Percentiles rank a stretch among this genome's conserved stretches.
phyloP scores from a whole-genome alignment of 2,888 invertebrate species.

The Nudaria mundana region DNA sequence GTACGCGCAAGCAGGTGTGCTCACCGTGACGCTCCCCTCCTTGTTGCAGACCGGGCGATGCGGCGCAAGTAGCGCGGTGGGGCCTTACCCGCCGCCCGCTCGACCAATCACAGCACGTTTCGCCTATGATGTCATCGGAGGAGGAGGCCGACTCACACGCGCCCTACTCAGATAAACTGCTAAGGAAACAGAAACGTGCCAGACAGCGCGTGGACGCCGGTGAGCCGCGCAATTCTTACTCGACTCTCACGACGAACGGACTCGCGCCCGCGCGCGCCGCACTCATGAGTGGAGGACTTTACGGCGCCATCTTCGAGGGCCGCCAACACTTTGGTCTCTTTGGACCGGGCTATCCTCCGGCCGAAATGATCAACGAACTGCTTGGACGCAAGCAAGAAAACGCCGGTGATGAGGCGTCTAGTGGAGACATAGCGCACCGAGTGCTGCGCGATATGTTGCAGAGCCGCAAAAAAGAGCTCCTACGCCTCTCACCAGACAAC shows the following conservation, averaged over 20 bases:
- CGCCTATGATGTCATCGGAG: slow-evolving; percentile 98
- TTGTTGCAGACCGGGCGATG: slow-evolving; percentile 78
- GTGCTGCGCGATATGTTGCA: slow-evolving; percentile 95
- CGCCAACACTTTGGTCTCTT: slow-evolving; percentile 91
- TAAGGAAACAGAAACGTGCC: slow-evolving; percentile 96
- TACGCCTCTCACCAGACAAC: slow-evolving; percentile 83
- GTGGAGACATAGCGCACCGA: slow-evolving; percentile 86
- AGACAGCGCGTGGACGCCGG: slow-evolving; percentile 98
- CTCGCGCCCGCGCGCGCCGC: slow-evolving; percentile 83
- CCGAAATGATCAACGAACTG: slow-evolving; percentile 95
- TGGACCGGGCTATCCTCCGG: slow-evolving; percentile 92
- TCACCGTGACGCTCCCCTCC: slow-evolving; percentile 65
- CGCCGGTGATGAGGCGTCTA: slow-evolving; percentile 75
- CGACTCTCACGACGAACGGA: slow-evolving; percentile 79
- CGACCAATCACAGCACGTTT: slow-evolving; percentile 91
- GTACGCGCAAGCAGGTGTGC: slow-evolving; percentile 67
- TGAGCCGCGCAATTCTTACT: slow-evolving; percentile 96
- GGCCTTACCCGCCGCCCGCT: slow-evolving; percentile 83
- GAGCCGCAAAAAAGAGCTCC: slow-evolving; percentile 91
- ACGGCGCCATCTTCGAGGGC: slow-evolving; percentile 93
- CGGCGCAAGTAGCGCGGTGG: slow-evolving; percentile 75
- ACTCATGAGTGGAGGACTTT: slow-evolving; percentile 92
- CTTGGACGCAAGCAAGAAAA: slow-evolving; percentile 88
- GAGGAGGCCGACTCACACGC: slow-evolving; percentile 96
- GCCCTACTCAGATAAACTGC: slow-evolving; percentile 95